A percentile compares a stretch with the other conserved stretches of the same genome.
Evolutionary conservation across 2,113 vertebrate genomes (phyloP).

Genomic region (Arvicanthis niloticus): DNA sequence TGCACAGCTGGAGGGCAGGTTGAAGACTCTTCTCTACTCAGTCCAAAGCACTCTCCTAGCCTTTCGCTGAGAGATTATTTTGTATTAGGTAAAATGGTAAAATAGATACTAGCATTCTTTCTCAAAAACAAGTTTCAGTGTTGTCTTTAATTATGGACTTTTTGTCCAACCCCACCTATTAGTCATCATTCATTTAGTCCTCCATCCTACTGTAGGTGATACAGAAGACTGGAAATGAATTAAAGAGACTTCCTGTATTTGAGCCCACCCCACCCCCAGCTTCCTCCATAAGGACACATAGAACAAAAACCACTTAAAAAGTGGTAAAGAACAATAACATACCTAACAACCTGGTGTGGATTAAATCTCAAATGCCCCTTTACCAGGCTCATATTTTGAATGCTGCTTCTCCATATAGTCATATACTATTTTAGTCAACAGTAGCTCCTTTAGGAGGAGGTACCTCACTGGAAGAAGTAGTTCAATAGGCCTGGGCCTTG

Average conservation of each 20-base stretch:
- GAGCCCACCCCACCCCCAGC: neutral
- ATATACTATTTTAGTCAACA: neutral
- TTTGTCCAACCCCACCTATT: constrained; percentile 34
- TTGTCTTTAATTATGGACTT: neutral
- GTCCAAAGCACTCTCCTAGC: neutral
- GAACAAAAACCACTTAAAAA: neutral
- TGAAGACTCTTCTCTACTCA: neutral
- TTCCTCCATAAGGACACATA: neutral
- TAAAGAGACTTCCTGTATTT: neutral
- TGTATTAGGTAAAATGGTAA: constrained; percentile 44
- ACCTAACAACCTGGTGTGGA: neutral
- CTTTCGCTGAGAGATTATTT: neutral
- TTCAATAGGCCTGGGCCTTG: neutral
- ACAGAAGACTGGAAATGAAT: neutral
- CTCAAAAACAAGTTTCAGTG: neutral
- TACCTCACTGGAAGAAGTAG: neutral
- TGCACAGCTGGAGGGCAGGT: neutral
- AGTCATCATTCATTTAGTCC: neutral
- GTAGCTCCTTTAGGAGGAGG: neutral
- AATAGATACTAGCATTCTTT: constrained; percentile 34
- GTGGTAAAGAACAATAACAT: neutral
- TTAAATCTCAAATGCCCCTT: neutral
- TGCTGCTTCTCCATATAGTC: neutral
- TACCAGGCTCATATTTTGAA: neutral
- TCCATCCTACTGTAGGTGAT: neutral